phyloP scores from a whole-genome alignment of 2,113 vertebrate species.

The Anser cygnoides region DNA sequence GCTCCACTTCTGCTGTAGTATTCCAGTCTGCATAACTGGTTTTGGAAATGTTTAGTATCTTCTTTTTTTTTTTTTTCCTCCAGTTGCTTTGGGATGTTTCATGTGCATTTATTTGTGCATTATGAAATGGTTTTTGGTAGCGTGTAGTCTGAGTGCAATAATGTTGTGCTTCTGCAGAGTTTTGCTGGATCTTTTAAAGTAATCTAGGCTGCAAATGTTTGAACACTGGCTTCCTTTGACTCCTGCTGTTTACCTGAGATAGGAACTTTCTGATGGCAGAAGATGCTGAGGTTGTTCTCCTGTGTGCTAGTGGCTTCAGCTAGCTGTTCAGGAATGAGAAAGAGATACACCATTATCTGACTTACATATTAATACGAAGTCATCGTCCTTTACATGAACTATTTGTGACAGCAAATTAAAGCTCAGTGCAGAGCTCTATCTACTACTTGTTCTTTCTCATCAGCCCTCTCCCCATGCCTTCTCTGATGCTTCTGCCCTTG shows the following conservation, averaged over 20 bases:
- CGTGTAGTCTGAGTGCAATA: neutral
- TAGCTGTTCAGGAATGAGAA: neutral
- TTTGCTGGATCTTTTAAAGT: neutral
- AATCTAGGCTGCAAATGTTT: neutral
- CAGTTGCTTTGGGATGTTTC: neutral
- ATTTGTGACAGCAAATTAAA: neutral
- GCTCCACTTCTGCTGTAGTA: neutral
- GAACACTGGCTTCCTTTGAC: neutral
- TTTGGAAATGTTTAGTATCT: neutral
- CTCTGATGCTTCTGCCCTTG: neutral
- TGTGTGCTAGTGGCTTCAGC: neutral
- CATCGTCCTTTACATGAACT: neutral
- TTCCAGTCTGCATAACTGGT: neutral
- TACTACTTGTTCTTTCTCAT: neutral
- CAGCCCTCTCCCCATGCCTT: accelerated
- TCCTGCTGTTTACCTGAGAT: neutral
- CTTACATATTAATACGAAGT: neutral
- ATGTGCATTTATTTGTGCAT: neutral
- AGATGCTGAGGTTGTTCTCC: neutral
- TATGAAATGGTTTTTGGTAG: neutral
- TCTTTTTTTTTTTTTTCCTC: neutral
- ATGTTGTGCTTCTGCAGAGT: neutral
- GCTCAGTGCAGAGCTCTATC: neutral
- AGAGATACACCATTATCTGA: neutral
- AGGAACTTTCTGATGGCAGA: neutral